Evolutionary conservation across 2,797 vertebrate genomes (phyloP).

Genomic region (Phylloscopus collybita): DNA sequence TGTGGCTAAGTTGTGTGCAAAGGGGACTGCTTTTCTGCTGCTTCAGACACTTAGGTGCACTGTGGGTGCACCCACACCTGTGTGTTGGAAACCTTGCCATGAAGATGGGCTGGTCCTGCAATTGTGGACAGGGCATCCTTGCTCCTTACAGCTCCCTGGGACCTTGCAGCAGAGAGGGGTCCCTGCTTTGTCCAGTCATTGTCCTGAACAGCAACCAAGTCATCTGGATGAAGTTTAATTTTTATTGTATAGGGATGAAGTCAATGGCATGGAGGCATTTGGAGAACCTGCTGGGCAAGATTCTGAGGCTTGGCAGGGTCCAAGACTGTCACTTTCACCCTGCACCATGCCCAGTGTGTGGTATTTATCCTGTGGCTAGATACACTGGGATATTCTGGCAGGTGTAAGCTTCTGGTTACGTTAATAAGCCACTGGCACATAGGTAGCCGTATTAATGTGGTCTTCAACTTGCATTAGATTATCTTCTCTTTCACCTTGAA

Average conservation of each 20-base stretch:
- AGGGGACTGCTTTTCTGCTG: background rate
- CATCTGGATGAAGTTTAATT: background rate
- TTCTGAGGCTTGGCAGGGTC: background rate
- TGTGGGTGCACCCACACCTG: background rate
- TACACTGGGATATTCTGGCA: background rate
- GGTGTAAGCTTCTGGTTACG: background rate
- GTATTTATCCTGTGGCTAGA: background rate
- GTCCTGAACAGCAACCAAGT: background rate
- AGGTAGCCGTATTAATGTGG: rapidly evolving
- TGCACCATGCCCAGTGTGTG: rapidly evolving
- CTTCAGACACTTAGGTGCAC: background rate
- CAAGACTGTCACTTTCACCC: background rate
- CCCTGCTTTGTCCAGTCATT: background rate
- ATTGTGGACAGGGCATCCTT: background rate
- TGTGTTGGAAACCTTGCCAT: background rate
- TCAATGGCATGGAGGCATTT: background rate
- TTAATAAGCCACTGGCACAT: background rate
- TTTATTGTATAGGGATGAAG: background rate
- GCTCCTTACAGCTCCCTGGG: background rate
- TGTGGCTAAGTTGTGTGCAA: background rate
- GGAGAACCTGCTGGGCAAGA: background rate
- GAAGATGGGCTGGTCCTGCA: background rate
- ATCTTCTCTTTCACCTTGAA: background rate
- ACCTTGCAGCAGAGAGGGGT: background rate
- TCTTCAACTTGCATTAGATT: background rate